A percentile compares a stretch with the other conserved stretches of the same genome.
Conservation (phyloP, 2,113 vertebrate genomes). For the Poeciliopsis occidentalis region DNA sequence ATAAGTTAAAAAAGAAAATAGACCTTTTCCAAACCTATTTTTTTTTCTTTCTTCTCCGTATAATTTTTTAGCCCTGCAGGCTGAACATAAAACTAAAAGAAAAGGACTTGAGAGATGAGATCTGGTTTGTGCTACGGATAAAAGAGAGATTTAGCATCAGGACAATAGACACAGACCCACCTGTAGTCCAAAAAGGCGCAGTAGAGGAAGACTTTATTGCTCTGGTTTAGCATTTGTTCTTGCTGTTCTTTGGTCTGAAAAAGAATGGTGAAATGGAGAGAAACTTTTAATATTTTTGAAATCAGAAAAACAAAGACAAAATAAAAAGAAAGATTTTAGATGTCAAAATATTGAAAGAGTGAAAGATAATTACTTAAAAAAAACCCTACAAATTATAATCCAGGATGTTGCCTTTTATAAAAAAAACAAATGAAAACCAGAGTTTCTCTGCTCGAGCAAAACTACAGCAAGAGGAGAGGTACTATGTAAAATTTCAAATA, state of each 20-base stretch:
- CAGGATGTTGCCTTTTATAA: background rate
- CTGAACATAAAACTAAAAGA: background rate
- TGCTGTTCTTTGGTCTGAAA: slow-evolving; percentile 85
- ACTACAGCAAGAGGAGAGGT: slow-evolving; percentile 18
- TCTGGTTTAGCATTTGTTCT: slow-evolving; percentile 81
- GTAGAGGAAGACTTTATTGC: slow-evolving; percentile 87
- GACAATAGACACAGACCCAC: slow-evolving; percentile 72
- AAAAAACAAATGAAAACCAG: background rate
- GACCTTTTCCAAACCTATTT: slow-evolving; percentile 30
- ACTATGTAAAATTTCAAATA: background rate
- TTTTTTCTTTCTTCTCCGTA: slow-evolving; percentile 12
- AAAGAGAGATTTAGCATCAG: slow-evolving; percentile 14
- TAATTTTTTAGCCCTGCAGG: slow-evolving; percentile 31
- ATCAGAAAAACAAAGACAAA: background rate
- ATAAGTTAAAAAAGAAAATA: slow-evolving; percentile 15
- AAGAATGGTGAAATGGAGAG: slow-evolving; percentile 7
- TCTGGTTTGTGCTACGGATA: slow-evolving; percentile 14
- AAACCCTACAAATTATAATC: background rate
- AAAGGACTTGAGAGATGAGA: slow-evolving; percentile 29
- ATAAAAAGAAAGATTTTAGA: background rate
- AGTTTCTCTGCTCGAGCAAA: background rate
- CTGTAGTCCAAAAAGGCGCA: slow-evolving; percentile 96
- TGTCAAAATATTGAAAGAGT: background rate
- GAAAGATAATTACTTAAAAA: background rate
- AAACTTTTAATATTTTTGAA: background rate